Evolutionary conservation across 2,113 vertebrate genomes (phyloP), one percentile per base, ranked within the genome.

Genomic region (Megaleporinus macrocephalus): DNA sequence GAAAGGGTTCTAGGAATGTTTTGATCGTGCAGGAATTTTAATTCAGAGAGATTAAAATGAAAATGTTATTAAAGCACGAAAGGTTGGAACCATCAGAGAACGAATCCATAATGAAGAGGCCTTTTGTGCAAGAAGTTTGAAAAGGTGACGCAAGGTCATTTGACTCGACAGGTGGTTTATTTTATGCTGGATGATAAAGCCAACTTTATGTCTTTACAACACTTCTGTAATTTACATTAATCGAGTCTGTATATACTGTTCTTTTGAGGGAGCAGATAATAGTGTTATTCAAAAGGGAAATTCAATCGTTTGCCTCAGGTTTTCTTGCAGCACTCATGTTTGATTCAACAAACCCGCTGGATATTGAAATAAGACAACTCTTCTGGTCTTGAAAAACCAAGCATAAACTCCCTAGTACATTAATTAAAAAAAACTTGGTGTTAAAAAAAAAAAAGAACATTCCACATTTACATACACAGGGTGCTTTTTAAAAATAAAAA

Each of bases 261-360:
- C 91, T 90, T n/a, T 91, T 93, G 87, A 27, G 33, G 41, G 84
- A 73, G 73, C 61, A 76, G 77, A 47, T 41, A 61, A 55, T 66
- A 26, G 81, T 47, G 74, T 85, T 84, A 53, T 83, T 76, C 69
- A 68, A 85, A 79, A 84, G 68, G 78, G 78, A 83, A 86, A 49
- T 73, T 33, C 44, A 81, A 76, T 47, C 55, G 71, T 68, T 51
- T 66, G 79, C 71, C 85, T 86, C 85, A 86, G 85, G 85, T 83
- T 86, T 51, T 82, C 75, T 79, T 82, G 71, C 70, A 77, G 57
- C 36, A 69, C 49, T 81, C 44, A 10, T 26, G 27, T 59, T 76
- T 73, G 24, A 68, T 73, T 77, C 30, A 68, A 18, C 36, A 44
- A 27, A 71, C 41, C 26, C 68, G 41, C 30, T 76, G 65, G 72